Conservation (phyloP, 1,140 invertebrate species). For the Atopsyche davidsoni region DNA sequence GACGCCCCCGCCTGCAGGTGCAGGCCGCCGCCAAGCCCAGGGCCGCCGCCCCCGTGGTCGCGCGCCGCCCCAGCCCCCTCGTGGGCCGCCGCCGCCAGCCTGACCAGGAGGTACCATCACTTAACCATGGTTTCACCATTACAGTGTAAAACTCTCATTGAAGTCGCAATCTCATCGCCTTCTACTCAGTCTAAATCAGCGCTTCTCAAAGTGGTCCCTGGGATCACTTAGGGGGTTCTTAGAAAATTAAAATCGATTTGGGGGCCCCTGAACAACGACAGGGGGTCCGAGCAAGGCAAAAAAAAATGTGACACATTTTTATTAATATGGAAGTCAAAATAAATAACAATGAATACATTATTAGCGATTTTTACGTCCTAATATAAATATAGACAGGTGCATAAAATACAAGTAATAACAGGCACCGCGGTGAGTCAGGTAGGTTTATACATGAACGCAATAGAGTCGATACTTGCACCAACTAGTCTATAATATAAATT, state of each 20-base stretch:
- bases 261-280: no score
- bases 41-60: slow-evolving; percentile 4
- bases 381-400: no score
- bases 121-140: neutral
- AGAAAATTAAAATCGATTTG: neutral
- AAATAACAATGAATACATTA: no score
- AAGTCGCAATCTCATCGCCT: neutral
- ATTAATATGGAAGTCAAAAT: no score
- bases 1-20: slow-evolving; percentile 23
- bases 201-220: neutral
- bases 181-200: neutral
- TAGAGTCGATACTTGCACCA: no score
- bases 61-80: slow-evolving; percentile 16
- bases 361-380: no score
- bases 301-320: no score
- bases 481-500: no score
- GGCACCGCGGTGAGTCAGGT: no score
- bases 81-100: slow-evolving; percentile 9
- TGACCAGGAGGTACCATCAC: slow-evolving; percentile 9
- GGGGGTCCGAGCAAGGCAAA: no score
- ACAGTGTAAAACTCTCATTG: neutral
- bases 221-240: neutral
- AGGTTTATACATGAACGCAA: no score
- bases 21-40: slow-evolving; percentile 11
- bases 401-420: no score